phyloP scores from a whole-genome alignment of 2,797 vertebrate genomes.

The Thaleichthys pacificus region DNA sequence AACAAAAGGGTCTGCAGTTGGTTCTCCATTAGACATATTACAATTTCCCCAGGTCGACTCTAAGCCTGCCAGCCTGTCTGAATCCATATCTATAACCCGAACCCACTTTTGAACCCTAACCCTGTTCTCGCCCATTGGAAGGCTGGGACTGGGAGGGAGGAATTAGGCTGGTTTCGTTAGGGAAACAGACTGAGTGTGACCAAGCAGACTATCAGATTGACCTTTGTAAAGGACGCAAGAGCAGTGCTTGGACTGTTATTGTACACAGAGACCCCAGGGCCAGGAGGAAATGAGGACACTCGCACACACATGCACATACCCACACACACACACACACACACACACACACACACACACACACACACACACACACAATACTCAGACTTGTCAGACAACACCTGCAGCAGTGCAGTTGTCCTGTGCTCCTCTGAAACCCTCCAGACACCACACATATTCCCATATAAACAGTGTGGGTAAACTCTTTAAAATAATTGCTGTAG shows the following conservation, averaged over 20 bases:
- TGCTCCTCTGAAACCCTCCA: background rate
- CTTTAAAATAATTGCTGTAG: background rate
- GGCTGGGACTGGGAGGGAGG: background rate
- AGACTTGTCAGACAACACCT: constrained; percentile 12
- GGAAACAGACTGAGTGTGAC: background rate
- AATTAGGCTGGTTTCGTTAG: background rate
- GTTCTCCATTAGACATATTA: constrained; percentile 12
- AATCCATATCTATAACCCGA: background rate
- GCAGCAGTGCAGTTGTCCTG: constrained; percentile 12
- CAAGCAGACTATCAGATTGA: constrained; percentile 9
- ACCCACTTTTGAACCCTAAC: background rate
- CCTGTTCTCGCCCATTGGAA: background rate
- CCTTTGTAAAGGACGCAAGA: constrained; percentile 9
- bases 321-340: background rate
- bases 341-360: background rate
- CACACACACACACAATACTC: background rate
- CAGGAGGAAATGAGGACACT: background rate
- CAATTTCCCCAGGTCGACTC: background rate
- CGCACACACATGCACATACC: background rate
- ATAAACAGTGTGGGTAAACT: background rate
- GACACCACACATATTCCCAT: background rate
- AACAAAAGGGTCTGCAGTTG: constrained; percentile 2
- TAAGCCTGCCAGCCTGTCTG: background rate
- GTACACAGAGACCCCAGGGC: constrained; percentile 12
- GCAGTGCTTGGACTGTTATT: constrained; percentile 3